Base-by-base conservation (phyloP, 1,140 invertebrate genomes). In the Hycleus cichorii region DNA sequence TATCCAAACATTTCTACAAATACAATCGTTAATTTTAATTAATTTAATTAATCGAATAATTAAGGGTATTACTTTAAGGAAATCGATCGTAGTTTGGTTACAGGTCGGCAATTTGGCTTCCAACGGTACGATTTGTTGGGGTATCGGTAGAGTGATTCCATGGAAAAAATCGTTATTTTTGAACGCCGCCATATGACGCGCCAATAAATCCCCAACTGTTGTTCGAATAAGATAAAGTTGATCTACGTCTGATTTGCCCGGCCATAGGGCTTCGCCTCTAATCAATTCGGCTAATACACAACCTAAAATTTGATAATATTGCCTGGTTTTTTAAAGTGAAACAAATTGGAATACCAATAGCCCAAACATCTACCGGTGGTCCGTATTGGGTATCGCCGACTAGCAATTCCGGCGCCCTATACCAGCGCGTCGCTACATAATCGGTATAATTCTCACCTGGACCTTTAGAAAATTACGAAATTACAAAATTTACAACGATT, bases 371-470 rank as follows among this genome's bases (percentile, higher is more conserved):
- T 0, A 99, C 97, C 0, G 94, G 89, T 0, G 94, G 91, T 4
- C 95, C 92, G 72, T 99, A 99, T 70, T 94, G 88, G 2, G 93
- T 97, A 72, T 99, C 97, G 0, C 97, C 97, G 0, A 99, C 96
- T 18, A 99, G 78, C 7, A 99, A 78, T 76, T 99, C 97, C 0
- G 94, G 95, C 10, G 95, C 91, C 52, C 97, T 80, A 75, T 99
- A 99, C 96, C 96, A 99, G 25, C 97, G 80, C 4, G 97, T 99
- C 2, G 97, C 97, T 46, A 99, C 97, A 75, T 99, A 99, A 75
- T 99, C 97, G 50, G 97, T 99, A 72, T 97, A 98, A 74, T 96
- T 95, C 80, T 98, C 96, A 5, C 93, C 94, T 1, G 94, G 92
- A 74, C 81, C 83, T 84, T 69, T 59, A 66, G 60, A 39, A 39